These are phyloP conservation scores for Petrocephalus zakoni DNA, from an alignment of 2,113 vertebrate species.

Conservation along the genomic window DNA sequence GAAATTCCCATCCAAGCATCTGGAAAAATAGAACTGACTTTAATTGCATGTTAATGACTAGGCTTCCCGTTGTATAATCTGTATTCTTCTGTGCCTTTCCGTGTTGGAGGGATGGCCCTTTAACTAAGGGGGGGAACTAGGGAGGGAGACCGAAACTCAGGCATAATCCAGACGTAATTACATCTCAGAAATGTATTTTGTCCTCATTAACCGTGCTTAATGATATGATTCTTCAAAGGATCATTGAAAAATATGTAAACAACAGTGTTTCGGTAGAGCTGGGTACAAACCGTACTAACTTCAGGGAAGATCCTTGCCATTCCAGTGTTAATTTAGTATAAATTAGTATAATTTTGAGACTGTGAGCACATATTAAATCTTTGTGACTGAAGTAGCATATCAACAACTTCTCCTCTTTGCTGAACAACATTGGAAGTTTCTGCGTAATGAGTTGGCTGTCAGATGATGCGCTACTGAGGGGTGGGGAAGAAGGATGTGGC, in stretches of 20 bases:
- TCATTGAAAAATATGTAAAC: constrained; percentile 12
- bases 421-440: constrained; percentile 8
- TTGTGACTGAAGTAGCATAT: neutral
- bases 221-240: constrained; percentile 6
- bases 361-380: constrained; percentile 20
- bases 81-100: neutral
- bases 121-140: neutral
- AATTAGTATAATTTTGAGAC: constrained; percentile 4
- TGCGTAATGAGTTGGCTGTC: neutral
- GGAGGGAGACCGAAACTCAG: neutral
- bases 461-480: too few species aligned
- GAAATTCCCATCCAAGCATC: constrained; percentile 2
- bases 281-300: neutral
- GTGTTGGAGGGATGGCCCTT: neutral
- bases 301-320: constrained; percentile 1
- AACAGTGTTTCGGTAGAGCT: neutral
- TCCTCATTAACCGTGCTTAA: constrained; percentile 7
- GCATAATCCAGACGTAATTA: constrained; percentile 5
- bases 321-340: constrained; percentile 12
- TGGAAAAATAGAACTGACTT: constrained; percentile 9
- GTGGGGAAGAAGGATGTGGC: neutral
- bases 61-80: neutral
- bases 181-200: constrained; percentile 11
- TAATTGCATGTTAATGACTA: constrained; percentile 24
- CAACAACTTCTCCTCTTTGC: neutral